Evolutionary conservation across 92 coral and sea anemone species (phyloP).

Genomic region (Palythoa grandis): DNA sequence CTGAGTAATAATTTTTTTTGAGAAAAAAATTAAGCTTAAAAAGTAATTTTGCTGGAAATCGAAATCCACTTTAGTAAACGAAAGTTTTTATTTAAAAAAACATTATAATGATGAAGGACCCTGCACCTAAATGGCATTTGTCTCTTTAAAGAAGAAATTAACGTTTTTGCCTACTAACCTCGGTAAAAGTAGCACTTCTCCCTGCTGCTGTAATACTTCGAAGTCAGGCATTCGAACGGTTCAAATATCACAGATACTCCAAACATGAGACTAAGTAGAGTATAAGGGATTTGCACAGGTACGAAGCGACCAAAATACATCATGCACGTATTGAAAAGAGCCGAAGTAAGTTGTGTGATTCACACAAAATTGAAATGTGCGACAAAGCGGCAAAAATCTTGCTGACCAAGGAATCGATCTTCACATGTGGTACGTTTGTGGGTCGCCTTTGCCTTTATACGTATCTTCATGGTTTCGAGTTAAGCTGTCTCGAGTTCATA

Average conservation of each 20-base stretch:
- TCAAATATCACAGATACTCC: background rate
- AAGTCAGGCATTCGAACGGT: background rate
- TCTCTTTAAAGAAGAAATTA: conserved; percentile 22
- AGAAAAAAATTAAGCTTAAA: background rate
- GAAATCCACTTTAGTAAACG: background rate
- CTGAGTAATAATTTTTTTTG: background rate
- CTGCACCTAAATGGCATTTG: conserved; percentile 17
- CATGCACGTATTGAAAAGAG: background rate
- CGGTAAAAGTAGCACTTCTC: conserved; percentile 1
- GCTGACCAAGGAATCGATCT: background rate
- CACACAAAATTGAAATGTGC: background rate
- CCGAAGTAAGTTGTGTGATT: background rate
- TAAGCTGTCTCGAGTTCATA: conserved; percentile 3
- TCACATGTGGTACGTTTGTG: background rate
- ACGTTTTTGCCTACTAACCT: conserved; percentile 39
- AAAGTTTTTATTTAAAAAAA: background rate
- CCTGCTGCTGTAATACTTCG: background rate
- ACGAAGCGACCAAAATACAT: conserved; percentile 12
- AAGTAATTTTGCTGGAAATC: background rate
- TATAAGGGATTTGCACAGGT: background rate
- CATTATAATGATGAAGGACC: background rate
- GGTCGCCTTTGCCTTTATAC: background rate
- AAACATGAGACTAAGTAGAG: background rate
- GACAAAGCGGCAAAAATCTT: conserved; percentile 9
- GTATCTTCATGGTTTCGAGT: background rate